A percentile compares a stretch with the other conserved stretches of the same genome.
phyloP scores from a whole-genome alignment of 2,888 invertebrate species.

The Gandaritis pyraliata region DNA sequence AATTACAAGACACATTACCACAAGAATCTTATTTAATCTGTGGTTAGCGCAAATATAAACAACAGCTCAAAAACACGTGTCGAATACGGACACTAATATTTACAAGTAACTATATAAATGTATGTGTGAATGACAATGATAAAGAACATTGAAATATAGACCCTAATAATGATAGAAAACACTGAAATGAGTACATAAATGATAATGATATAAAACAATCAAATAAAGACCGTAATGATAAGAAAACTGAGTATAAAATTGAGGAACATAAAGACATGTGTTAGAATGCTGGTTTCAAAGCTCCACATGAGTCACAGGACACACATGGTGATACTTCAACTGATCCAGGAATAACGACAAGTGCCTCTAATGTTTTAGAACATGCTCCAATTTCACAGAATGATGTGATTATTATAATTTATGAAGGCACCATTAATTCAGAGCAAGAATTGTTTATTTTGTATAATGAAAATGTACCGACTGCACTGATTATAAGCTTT shows the following conservation, averaged over 20 bases:
- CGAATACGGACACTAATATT: conserved; percentile 12
- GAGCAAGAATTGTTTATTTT: conserved; percentile 14
- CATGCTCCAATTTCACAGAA: conserved; percentile 41
- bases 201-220: conserved; percentile 6
- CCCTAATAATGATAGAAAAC: neutral
- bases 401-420: conserved; percentile 42
- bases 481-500: conserved; percentile 3
- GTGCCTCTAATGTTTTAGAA: conserved; percentile 42
- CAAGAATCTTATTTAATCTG: conserved; percentile 18
- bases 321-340: conserved; percentile 44
- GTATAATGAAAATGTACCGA: conserved; percentile 14
- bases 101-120: conserved; percentile 3
- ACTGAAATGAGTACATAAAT: neutral
- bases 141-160: neutral
- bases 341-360: conserved; percentile 45
- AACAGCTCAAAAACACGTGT: conserved; percentile 36
- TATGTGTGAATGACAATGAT: neutral
- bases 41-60: conserved; percentile 30
- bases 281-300: conserved; percentile 23
- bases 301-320: conserved; percentile 39
- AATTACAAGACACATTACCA: conserved; percentile 30
- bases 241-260: conserved; percentile 19
- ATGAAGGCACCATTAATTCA: conserved; percentile 35
- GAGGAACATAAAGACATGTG: conserved; percentile 9
- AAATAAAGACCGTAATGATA: conserved; percentile 19